phyloP scores from a whole-genome alignment of 2,888 invertebrate species.

The Eledona agricola region DNA sequence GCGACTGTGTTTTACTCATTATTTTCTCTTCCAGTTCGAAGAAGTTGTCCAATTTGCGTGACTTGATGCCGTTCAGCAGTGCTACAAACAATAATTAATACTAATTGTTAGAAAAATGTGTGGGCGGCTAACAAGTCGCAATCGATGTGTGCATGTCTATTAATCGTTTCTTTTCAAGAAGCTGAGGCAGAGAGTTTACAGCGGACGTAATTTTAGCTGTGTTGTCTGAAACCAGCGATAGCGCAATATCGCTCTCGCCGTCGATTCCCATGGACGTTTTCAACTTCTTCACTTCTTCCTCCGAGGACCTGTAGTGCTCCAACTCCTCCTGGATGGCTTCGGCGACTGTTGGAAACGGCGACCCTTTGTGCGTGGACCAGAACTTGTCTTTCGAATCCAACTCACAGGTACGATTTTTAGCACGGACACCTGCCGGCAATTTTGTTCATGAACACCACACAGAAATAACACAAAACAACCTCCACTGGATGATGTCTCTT shows the following conservation, averaged over 20 bases:
- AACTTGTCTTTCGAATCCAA: constrained; percentile 89
- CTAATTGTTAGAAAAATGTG: neutral
- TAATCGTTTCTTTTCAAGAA: constrained; percentile 95
- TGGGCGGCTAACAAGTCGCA: constrained; percentile 76
- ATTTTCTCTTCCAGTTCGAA: constrained; percentile 99
- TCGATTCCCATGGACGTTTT: constrained; percentile 95
- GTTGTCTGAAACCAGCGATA: constrained; percentile 89
- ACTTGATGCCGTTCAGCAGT: constrained; percentile 85
- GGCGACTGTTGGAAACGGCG: constrained; percentile 93
- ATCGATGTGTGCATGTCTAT: constrained; percentile 99
- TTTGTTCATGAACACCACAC: neutral
- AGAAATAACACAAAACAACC: constrained; percentile 43
- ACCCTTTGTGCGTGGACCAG: constrained; percentile 94
- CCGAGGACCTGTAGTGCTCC: constrained; percentile 88
- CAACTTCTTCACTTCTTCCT: constrained; percentile 95
- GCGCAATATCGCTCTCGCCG: constrained; percentile 85
- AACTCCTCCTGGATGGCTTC: constrained; percentile 99
- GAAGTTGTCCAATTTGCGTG: constrained; percentile 90
- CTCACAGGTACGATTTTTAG: constrained; percentile 89
- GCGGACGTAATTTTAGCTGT: constrained; percentile 94
- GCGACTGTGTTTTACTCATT: constrained; percentile 81
- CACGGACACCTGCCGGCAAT: constrained; percentile 67
- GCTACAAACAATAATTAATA: constrained; percentile 59
- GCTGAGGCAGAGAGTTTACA: constrained; percentile 94
- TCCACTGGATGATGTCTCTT: constrained; percentile 56